Evolutionary conservation across 2,797 vertebrate genomes (phyloP).

Genomic region (Balearica regulorum): DNA sequence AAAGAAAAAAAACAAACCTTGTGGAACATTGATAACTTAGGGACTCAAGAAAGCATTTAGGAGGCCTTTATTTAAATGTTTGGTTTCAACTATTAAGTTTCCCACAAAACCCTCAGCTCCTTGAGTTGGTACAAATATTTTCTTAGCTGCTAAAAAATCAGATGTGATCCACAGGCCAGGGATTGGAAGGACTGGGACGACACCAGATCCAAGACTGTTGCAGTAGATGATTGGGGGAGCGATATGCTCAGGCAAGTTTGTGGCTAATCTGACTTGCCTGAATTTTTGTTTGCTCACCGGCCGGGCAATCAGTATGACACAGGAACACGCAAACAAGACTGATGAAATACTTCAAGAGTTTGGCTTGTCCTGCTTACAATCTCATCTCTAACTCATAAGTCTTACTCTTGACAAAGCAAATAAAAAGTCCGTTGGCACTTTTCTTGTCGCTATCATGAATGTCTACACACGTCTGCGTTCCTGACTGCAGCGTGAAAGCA

Average conservation of each 20-base stretch:
- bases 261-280: background rate
- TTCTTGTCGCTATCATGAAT: rapidly evolving
- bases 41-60: background rate
- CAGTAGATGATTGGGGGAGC: too few species aligned
- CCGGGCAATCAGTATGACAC: background rate
- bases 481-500: background rate
- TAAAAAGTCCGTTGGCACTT: background rate
- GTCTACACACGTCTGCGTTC: rapidly evolving
- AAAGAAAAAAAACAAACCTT: background rate
- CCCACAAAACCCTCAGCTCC: background rate
- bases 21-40: background rate
- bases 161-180: background rate
- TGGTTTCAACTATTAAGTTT: background rate
- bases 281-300: background rate
- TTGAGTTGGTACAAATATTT: background rate
- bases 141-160: background rate
- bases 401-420: background rate
- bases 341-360: background rate
- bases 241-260: background rate
- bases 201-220: background rate
- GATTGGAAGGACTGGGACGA: rapidly evolving
- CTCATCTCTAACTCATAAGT: background rate
- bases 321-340: background rate
- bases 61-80: background rate
- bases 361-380: background rate